Percentiles rank a stretch among this genome's conserved stretches.
These are phyloP conservation scores for Donacobius atricapilla DNA, from an alignment of 2,113 vertebrate genomes.

Conservation along the genomic window DNA sequence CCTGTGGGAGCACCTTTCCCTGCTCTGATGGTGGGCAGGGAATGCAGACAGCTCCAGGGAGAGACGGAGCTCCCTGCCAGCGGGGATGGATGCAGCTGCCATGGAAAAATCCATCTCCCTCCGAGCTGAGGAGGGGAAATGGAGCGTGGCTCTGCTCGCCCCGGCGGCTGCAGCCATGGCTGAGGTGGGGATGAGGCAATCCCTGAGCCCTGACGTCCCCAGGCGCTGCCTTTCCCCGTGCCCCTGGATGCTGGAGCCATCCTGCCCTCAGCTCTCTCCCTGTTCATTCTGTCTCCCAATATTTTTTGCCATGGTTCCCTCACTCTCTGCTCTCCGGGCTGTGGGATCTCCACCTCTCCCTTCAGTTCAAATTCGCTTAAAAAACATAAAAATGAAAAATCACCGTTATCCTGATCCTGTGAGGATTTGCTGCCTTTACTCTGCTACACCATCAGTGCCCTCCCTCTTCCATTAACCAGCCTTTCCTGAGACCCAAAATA, in stretches of 20 bases:
- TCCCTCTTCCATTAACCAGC: neutral
- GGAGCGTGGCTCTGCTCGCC: neutral
- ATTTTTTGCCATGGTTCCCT: neutral
- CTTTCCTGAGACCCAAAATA: neutral
- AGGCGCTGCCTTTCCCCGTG: neutral
- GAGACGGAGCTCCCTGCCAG: neutral
- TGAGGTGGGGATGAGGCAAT: neutral
- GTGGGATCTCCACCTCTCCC: neutral
- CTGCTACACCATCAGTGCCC: neutral
- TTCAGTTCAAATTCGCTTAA: neutral
- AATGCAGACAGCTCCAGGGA: neutral
- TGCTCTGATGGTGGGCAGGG: neutral
- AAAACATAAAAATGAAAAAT: neutral
- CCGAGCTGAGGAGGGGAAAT: neutral
- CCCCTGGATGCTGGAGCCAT: neutral
- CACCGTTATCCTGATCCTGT: accelerated
- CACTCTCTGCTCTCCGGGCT: neutral
- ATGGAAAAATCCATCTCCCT: neutral
- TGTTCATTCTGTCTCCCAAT: neutral
- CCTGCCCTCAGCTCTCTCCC: neutral
- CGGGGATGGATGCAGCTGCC: neutral
- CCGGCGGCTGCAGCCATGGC: neutral
- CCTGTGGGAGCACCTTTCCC: neutral
- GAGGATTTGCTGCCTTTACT: neutral
- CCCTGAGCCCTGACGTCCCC: accelerated